Percentiles rank a stretch among this genome's conserved stretches.
Evolutionary conservation across 1,140 invertebrate genomes (phyloP).

Genomic region (Aphaenogaster rudis): DNA sequence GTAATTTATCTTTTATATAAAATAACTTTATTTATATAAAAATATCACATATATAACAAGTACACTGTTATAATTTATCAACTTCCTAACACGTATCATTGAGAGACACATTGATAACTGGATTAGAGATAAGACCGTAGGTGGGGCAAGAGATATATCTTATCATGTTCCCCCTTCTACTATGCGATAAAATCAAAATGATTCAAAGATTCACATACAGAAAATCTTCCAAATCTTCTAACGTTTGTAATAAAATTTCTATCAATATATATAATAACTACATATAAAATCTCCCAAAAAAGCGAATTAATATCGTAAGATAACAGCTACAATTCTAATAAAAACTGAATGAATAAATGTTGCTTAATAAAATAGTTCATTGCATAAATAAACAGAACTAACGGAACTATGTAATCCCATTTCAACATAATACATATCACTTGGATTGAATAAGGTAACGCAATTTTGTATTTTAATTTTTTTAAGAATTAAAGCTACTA

Average conservation of each 20-base stretch:
- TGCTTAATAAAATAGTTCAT: background rate
- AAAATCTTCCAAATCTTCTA: background rate
- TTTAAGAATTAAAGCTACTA: too few relatives aligned
- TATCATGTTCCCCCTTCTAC: constrained; percentile 73
- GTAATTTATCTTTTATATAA: background rate
- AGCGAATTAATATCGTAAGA: background rate
- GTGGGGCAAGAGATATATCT: constrained; percentile 76
- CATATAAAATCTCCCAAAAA: background rate
- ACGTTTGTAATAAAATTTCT: background rate
- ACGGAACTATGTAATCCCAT: background rate
- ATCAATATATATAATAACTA: background rate
- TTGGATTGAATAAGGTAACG: too few relatives aligned
- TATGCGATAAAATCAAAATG: constrained; percentile 5
- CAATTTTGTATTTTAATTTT: too few relatives aligned
- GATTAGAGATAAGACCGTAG: constrained; percentile 77
- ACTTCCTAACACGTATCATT: background rate
- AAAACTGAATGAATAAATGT: constrained; percentile 1
- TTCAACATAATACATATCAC: background rate
- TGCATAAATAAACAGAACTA: background rate
- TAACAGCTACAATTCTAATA: background rate
- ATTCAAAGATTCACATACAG: background rate
- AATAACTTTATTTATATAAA: constrained; percentile 13
- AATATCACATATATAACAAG: background rate
- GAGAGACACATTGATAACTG: constrained; percentile 54
- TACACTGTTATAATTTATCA: background rate